Evolutionary conservation across 2,797 vertebrate genomes (phyloP).

Genomic region (Zalophus californianus): DNA sequence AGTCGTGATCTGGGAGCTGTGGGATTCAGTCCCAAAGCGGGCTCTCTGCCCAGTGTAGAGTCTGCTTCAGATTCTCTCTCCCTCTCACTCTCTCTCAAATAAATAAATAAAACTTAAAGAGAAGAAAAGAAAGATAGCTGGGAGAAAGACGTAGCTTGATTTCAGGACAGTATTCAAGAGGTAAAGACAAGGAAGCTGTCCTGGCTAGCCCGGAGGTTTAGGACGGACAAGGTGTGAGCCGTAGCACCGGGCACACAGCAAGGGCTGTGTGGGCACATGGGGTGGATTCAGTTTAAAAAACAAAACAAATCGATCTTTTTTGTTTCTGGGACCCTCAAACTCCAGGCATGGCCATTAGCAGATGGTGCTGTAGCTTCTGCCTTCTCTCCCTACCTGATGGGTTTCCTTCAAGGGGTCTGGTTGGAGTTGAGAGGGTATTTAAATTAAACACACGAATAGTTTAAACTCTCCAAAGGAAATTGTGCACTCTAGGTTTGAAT

Average conservation of each 20-base stretch:
- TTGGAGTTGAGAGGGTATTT: background rate
- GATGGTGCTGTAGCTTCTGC: background rate
- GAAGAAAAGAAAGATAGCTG: background rate
- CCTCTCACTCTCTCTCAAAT: background rate
- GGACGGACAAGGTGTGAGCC: background rate
- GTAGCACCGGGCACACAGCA: background rate
- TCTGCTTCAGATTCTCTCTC: background rate
- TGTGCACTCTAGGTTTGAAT: background rate
- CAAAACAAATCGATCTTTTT: background rate
- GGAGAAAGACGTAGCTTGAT: background rate
- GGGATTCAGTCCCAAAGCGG: background rate
- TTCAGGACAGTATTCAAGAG: background rate
- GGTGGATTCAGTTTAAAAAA: background rate
- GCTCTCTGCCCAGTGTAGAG: background rate
- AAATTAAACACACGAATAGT: background rate
- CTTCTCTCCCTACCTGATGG: background rate
- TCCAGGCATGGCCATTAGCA: background rate
- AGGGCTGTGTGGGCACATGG: accelerated
- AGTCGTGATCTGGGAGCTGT: background rate
- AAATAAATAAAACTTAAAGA: background rate
- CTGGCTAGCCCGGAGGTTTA: background rate
- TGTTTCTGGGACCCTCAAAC: background rate
- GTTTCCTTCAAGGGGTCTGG: background rate
- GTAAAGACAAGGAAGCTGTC: background rate
- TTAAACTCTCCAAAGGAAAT: background rate